Percentiles rank a stretch among this genome's conserved stretches.
Evolutionary conservation across 2,888 invertebrate genomes (phyloP).

Genomic region (Ephialtes manifestator): DNA sequence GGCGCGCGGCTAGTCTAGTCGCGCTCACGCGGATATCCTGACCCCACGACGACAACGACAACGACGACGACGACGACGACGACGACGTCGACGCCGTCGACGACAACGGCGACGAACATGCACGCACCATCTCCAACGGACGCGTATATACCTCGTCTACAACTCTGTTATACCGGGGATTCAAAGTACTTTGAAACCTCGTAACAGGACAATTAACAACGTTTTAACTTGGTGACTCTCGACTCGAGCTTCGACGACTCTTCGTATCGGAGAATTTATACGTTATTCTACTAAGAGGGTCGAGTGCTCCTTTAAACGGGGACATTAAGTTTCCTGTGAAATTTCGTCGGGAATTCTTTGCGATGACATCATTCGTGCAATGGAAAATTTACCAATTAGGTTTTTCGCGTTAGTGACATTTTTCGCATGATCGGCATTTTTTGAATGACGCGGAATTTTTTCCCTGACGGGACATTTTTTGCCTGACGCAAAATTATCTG

Average conservation of each 20-base stretch:
- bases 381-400: too few relatives aligned
- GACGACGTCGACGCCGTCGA: slow-evolving; percentile 28
- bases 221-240: slow-evolving; percentile 55
- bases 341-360: neutral
- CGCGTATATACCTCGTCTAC: slow-evolving; percentile 40
- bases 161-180: slow-evolving; percentile 49
- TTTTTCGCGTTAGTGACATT: too few relatives aligned
- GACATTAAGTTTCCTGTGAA: neutral
- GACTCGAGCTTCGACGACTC: neutral
- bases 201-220: slow-evolving; percentile 64
- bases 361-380: too few relatives aligned
- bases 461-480: too few relatives aligned
- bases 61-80: slow-evolving; percentile 37
- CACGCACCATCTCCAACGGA: slow-evolving; percentile 46
- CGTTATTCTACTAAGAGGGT: neutral
- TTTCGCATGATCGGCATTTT: too few relatives aligned
- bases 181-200: slow-evolving; percentile 45
- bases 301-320: neutral
- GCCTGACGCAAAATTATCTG: too few relatives aligned
- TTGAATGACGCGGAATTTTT: too few relatives aligned
- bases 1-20: slow-evolving; percentile 56
- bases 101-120: slow-evolving; percentile 46
- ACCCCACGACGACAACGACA: slow-evolving; percentile 9
- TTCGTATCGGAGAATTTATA: slow-evolving; percentile 7
- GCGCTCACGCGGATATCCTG: slow-evolving; percentile 67